These are phyloP conservation scores for Lanius ludovicianus DNA, from an alignment of 2,113 vertebrate species.

Conservation along the genomic window DNA sequence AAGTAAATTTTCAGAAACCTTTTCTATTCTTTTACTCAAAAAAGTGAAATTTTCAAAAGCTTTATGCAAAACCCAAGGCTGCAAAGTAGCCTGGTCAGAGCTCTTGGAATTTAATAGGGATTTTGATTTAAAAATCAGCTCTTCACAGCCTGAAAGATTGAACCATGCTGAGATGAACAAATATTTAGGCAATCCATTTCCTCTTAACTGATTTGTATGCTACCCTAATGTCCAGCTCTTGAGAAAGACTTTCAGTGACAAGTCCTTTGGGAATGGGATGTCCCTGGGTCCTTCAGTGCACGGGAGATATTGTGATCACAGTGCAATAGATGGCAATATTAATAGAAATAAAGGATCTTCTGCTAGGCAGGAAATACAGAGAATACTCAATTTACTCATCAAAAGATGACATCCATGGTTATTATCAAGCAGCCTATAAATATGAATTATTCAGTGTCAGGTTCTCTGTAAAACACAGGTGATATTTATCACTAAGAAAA, in stretches of 20 bases:
- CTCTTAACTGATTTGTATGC: not conserved
- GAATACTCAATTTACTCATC: not conserved
- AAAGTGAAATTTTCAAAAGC: not conserved
- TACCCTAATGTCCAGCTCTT: not conserved
- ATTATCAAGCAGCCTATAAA: not conserved
- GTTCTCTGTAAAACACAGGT: not conserved
- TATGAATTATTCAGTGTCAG: not conserved
- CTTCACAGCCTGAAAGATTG: not conserved
- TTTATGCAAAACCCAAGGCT: not conserved
- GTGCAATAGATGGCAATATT: not conserved
- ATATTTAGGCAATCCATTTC: not conserved
- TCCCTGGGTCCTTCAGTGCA: not conserved
- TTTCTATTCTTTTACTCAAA: not conserved
- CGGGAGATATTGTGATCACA: not conserved
- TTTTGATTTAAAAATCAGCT: not conserved
- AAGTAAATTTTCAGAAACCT: not conserved
- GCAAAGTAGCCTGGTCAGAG: not conserved
- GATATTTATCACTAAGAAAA: not conserved
- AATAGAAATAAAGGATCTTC: not conserved
- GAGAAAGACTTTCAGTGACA: not conserved
- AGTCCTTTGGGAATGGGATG: not conserved
- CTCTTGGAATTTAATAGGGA: not conserved
- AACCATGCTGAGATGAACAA: not conserved
- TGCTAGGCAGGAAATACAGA: not conserved
- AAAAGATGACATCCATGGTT: not conserved